Evolutionary conservation across 1,140 invertebrate genomes (phyloP).

Genomic region (Ephestia elutella): DNA sequence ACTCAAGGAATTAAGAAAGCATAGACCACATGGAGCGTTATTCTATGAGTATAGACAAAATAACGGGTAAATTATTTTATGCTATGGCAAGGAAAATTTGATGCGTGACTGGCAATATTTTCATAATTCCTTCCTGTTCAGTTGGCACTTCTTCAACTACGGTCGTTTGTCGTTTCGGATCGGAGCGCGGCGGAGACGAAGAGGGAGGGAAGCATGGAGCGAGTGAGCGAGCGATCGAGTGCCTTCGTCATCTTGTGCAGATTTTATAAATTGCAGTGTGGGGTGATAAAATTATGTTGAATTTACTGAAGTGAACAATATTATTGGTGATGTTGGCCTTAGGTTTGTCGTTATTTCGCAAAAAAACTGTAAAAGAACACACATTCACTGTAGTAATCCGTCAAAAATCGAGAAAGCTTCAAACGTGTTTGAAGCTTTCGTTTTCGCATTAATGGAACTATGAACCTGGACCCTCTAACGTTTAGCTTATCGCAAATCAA

Average conservation of each 20-base stretch:
- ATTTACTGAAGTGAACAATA: slow-evolving; percentile 57
- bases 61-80: no score
- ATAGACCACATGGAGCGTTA: no score
- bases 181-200: slow-evolving; percentile 1
- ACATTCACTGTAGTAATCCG: slow-evolving; percentile 58
- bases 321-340: slow-evolving; percentile 70
- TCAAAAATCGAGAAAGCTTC: slow-evolving; percentile 80
- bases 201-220: slow-evolving; percentile 15
- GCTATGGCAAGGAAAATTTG: no score
- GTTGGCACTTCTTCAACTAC: neutral
- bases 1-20: no score
- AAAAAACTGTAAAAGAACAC: slow-evolving; percentile 61
- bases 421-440: slow-evolving; percentile 83
- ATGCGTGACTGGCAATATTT: neutral
- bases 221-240: slow-evolving; percentile 22
- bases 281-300: slow-evolving; percentile 56
- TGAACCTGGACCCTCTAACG: slow-evolving; percentile 98
- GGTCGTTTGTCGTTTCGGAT: neutral
- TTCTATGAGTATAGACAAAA: no score
- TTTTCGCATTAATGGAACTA: slow-evolving; percentile 91
- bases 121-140: neutral
- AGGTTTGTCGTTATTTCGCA: slow-evolving; percentile 60
- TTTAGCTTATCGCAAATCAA: slow-evolving; percentile 98
- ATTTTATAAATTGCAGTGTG: slow-evolving; percentile 37
- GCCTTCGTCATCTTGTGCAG: slow-evolving; percentile 53